These are phyloP conservation scores for Stomatorhinus walkeri DNA, from an alignment of 2,797 vertebrate species.

Conservation along the genomic window DNA sequence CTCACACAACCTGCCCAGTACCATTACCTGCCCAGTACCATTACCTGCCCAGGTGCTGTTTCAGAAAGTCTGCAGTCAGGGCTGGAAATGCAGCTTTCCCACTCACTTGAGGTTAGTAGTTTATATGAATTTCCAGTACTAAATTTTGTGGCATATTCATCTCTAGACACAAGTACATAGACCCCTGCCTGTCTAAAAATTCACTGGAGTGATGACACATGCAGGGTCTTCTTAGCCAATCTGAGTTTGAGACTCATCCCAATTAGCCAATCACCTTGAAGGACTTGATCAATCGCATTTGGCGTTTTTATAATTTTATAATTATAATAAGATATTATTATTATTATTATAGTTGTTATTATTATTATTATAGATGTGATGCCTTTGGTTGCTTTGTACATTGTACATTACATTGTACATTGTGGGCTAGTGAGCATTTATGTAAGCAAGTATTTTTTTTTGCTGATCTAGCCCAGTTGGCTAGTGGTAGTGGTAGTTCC, in stretches of 20 bases:
- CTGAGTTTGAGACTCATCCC: background rate
- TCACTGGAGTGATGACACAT: background rate
- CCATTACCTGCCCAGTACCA: background rate
- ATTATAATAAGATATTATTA: too few species aligned
- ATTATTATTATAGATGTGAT: background rate
- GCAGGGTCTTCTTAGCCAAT: background rate
- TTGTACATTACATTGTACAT: background rate
- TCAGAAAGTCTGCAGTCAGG: background rate
- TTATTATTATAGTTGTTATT: too few species aligned
- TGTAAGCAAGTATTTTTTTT: background rate
- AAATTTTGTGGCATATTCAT: background rate
- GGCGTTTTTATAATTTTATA: too few species aligned
- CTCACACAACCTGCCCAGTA: background rate
- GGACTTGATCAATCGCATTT: background rate
- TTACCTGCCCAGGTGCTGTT: background rate
- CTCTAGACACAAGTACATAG: background rate
- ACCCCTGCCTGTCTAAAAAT: background rate
- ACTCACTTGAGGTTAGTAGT: background rate
- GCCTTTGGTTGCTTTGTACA: background rate
- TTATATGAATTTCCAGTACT: background rate
- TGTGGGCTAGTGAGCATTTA: background rate
- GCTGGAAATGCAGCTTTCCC: background rate
- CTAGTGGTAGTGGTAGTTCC: background rate
- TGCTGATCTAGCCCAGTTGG: background rate
- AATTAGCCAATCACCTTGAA: background rate